Evolutionary conservation across 1,140 invertebrate species (phyloP), one percentile per base, ranked within the genome.

Genomic region (Bombus confusus): DNA sequence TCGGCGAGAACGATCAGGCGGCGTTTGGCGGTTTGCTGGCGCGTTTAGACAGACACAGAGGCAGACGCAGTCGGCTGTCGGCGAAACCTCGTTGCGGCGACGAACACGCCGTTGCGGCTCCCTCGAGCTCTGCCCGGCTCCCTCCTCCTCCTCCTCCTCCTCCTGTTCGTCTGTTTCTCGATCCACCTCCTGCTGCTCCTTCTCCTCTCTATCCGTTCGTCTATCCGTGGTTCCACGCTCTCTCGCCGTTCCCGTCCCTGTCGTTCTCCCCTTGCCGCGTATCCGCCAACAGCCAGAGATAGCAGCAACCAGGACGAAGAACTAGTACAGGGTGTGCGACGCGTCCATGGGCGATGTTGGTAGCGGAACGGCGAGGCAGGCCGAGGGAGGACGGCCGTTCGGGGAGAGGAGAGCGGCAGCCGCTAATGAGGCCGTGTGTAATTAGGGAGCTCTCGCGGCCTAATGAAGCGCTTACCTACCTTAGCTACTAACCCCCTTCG

Each of bases 391-490:
- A 87, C 80, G 86, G 28, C 15, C 8, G 59, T 28, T 47, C n/a
- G 47, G 83, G 37, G 69, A 78, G 66, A 78, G 80, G 72, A 86
- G 89, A 93, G 91, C 92, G 89, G 92, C 91, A 94, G 94, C 93
- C 92, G 94, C 94, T 95, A 95, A 95, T 95, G 94, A 95, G 95
- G 89, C 94, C 93, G 93, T 94, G 93, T 95, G 94, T 95, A 95
- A 95, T 95, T 95, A 95, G 94, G 94, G 91, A 94, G 94, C 94
- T 95, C 94, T 95, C 94, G 94, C 94, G 94, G 93, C 92, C 94
- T 95, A 95, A 95, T 95, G 95, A 95, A 95, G 94, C 94, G 93
- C 95, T 95, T 95, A 95, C 94, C 93, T 93, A 93, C 92, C 93
- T 93, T 93, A 93, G 91, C 92, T 94, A 92, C 90, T 91, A 91